A percentile compares a stretch with the other conserved stretches of the same genome.
Conservation (phyloP, 2,888 invertebrate genomes). For the Myopa tessellatipennis region DNA sequence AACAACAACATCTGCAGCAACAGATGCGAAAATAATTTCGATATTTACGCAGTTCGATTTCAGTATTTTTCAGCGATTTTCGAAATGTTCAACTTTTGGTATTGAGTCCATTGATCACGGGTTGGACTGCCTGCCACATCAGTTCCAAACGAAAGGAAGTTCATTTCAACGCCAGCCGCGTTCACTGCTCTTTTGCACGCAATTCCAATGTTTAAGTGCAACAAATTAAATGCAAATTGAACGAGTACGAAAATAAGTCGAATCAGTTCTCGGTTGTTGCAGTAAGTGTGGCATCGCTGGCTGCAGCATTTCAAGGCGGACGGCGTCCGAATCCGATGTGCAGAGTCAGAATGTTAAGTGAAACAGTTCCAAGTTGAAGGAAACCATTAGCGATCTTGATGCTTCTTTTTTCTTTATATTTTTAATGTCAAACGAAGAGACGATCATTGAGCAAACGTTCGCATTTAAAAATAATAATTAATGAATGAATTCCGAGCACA, state of each 20-base stretch:
- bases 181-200: not conserved
- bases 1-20: conserved; percentile 8
- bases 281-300: conserved; percentile 12
- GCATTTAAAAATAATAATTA: not conserved
- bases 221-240: conserved; percentile 32
- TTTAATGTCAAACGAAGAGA: conserved; percentile 19
- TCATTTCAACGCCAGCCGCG: conserved; percentile 33
- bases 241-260: conserved; percentile 29
- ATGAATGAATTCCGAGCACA: too few species aligned
- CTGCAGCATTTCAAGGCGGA: not conserved
- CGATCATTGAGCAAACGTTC: not conserved
- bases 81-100: conserved; percentile 16
- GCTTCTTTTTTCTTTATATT: not conserved
- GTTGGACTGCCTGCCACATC: conserved; percentile 9
- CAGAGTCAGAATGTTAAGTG: not conserved
- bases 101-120: conserved; percentile 25
- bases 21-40: conserved; percentile 37
- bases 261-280: not conserved
- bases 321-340: not conserved
- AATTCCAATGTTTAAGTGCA: conserved; percentile 20
- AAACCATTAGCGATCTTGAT: conserved; percentile 48
- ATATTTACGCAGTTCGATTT: conserved; percentile 59
- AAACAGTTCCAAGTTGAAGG: conserved; percentile 50
- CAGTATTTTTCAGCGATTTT: conserved; percentile 34
- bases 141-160: conserved; percentile 40